A percentile compares a stretch with the other conserved stretches of the same genome.
Conservation (phyloP, 2,888 invertebrate species). For the Athalia circularis region DNA sequence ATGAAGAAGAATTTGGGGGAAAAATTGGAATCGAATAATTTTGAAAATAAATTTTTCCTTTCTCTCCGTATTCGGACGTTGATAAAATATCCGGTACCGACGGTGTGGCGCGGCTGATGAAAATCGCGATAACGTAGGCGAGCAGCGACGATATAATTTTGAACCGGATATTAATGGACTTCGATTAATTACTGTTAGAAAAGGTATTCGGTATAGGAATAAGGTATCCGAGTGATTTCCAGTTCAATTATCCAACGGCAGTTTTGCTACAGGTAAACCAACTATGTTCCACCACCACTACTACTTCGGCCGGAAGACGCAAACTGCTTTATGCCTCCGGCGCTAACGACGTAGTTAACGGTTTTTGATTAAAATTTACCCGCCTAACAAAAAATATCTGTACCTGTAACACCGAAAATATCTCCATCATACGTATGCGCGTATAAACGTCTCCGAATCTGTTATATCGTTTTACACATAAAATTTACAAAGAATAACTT, state of each 20-base stretch:
- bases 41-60: no score
- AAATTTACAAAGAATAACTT: no score
- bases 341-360: conserved; percentile 41
- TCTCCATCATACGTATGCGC: not conserved
- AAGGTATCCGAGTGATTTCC: conserved; percentile 55
- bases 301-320: conserved; percentile 18
- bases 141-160: not conserved
- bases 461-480: not conserved
- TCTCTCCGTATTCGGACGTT: not conserved
- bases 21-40: no score
- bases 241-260: conserved; percentile 53
- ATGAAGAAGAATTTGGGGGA: no score
- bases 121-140: no score
- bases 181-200: not conserved
- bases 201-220: not conserved
- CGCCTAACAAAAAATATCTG: not conserved
- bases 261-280: not conserved
- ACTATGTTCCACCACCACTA: not conserved
- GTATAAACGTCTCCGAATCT: not conserved
- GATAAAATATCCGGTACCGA: conserved; percentile 21
- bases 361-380: conserved; percentile 35
- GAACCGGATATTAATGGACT: not conserved
- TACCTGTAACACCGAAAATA: not conserved
- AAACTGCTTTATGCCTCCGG: not conserved
- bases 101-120: not conserved